Conservation (phyloP, 2,113 vertebrate genomes). For the Neopipo cinnamomea region DNA sequence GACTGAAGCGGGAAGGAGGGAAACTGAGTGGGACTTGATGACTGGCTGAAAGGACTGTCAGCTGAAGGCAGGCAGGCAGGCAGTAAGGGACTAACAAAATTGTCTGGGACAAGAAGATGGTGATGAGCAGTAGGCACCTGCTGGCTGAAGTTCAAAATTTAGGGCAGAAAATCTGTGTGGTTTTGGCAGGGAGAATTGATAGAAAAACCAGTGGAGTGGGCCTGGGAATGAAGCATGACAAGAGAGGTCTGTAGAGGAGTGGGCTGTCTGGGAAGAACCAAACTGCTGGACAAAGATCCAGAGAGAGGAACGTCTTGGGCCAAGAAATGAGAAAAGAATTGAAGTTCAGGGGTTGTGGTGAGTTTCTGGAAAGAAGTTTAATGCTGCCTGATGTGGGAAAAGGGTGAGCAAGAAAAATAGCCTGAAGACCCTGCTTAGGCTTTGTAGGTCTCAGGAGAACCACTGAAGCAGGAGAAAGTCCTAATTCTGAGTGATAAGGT, state of each 20-base stretch:
- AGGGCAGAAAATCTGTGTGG: not conserved
- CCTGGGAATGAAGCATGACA: not conserved
- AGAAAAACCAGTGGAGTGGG: not conserved
- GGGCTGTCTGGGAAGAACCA: not conserved
- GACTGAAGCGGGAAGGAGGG: not conserved
- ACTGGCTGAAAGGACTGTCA: not conserved
- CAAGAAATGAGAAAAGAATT: not conserved
- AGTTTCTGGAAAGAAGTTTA: not conserved
- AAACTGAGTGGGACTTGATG: constrained; percentile 15
- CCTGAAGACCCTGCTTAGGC: not conserved
- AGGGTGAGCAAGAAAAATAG: not conserved
- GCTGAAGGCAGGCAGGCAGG: not conserved
- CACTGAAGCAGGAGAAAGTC: not conserved
- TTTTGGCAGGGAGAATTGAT: not conserved
- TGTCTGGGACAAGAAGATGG: not conserved
- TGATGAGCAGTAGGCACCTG: not conserved
- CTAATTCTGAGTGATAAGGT: not conserved
- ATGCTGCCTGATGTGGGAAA: not conserved
- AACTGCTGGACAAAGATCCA: not conserved
- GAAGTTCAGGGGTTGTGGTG: not conserved
- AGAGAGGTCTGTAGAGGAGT: not conserved
- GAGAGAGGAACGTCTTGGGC: not conserved
- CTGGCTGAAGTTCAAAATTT: not conserved
- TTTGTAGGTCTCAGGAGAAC: not conserved
- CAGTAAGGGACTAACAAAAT: not conserved